Base-by-base conservation (phyloP, 2,888 invertebrate species). In the Rhimphoctona megacephalus region DNA sequence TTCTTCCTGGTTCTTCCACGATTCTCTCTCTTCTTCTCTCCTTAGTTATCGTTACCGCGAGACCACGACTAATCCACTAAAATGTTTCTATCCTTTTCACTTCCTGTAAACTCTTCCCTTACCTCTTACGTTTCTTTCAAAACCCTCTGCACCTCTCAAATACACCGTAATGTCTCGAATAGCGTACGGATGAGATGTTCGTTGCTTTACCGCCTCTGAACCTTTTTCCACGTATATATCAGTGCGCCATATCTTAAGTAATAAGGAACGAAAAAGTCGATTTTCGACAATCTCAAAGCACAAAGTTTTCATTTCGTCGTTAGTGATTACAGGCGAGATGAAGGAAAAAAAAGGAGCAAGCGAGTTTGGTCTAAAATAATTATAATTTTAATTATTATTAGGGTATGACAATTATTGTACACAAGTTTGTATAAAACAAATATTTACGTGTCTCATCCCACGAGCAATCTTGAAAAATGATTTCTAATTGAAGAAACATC, bases 1-100 rank as follows among this genome's bases (percentile, higher is more conserved):
- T 72, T 76, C 86, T 78, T 76, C 77, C 73, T 81, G 69, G 8
- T 46, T 74, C 39, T 57, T 79, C 66, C 85, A 49, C 30, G 78
- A 66, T 72, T 83, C 84, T 22, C 79, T 80, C 77, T 67, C 66
- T 67, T 52, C 74, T 74, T 69, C 61, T 61, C 76, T 82, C 81
- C 82, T 70, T 78, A 30, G 83, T 84, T 85, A 64, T 78, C 84
- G 83, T 77, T 86, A 81, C 76, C 76, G 9, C 80, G 82, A 84
- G 79, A 74, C 79, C 74, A n/a, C 84, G 76, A 77, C 81, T 85
- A 82, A 83, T 85, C 86, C 83, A 83, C 64, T 80, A 73, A 83
- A 85, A 85, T 83, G 81, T 74, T 87, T 54, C 73, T 73, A 66
- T 66, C 72, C 78, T 80, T 78, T 54, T 79, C 77, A 36, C 64